Evolutionary conservation across 2,888 invertebrate species (phyloP), one percentile per base, ranked within the genome.

Genomic region (Chelonus formosanus): DNA sequence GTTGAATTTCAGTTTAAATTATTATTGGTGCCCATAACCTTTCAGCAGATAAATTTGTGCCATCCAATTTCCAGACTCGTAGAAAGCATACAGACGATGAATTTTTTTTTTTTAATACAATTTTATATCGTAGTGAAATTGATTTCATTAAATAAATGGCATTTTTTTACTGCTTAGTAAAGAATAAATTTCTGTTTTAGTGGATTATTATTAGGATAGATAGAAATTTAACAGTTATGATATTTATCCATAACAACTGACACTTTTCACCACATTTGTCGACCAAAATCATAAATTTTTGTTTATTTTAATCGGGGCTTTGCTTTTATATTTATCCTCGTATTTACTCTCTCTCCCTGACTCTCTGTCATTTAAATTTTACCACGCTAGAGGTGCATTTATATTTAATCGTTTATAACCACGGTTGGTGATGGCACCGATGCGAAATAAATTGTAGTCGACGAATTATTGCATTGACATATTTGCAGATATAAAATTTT

Each of bases 381-480:
- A 56, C 31, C 31, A 7, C 45, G 20, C 3, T 56, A 31, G 10
- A 43, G 10, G 56, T 10, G 40, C 40, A 43, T 56, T 43, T 55
- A 55, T 44, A 44, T 45, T 56, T 44, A 44, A 56, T 56, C 43
- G 32, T 56, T 56, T 34, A 56, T 56, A 32, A 44, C 56, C 44
- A 56, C 32, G 8, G 56, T 56, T 56, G 34, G n/a, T 32, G 5
- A 56, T 32, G 56, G 56, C 56, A 56, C 31, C 32, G 56, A 56
- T 44, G 56, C 43, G 44, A 44, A 8, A 56, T 56, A 40, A 56
- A 56, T 56, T 56, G 8, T 43, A 57, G 31, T 34, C 52, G 4
- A 52, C 52, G 34, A 52, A 52, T 8, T 52, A 52, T 34, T 52
- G 31, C 52, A 34, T 52, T 52, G 34, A 52, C 52, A 52, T 52